Evolutionary conservation across 2,888 invertebrate genomes (phyloP), one percentile per base, ranked within the genome.

Genomic region (Melikaiella ostensackeni): DNA sequence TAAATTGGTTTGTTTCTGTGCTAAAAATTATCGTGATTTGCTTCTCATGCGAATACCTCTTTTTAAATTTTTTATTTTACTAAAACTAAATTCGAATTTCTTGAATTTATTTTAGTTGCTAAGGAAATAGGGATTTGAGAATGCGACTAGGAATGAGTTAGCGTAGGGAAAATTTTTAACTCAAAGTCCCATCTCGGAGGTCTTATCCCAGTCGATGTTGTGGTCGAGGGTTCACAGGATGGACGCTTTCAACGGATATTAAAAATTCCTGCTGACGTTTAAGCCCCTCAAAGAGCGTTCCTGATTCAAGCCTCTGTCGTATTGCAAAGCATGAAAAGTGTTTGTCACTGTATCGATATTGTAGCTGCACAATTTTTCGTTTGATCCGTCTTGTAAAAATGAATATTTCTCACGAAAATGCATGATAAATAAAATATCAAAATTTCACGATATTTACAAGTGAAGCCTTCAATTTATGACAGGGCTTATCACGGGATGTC

Each of bases 201-300:
- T 70, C 70, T 70, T 70, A 50, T 70, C 27, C 70, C 5, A 16
- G 50, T 30, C 70, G 11, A 70, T 27, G 42, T 38, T 42, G 27
- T 46, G 46, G 46, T 70, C 50, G 30, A 50, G 19, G 50, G 30
- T n/a, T 70, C 70, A 70, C 50, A n/a, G 50, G 33, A 55, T 70
- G 64, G 80, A 76, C 46, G 76, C 70, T 66, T 61, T 70, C 74
- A 77, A 78, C 78, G 66, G 77, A 82, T 86, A 86, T 86, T 84
- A 84, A 84, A 85, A 84, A 85, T 83, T 84, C 79, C 79, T 76
- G 84, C 80, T 81, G 84, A 82, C 82, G 82, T 75, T 75, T 78
- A 79, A 84, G 78, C 77, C 76, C 79, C 66, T 84, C 80, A 80
- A 82, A 82, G 83, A 62, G 46, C 66, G 55, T 59, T 46, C 70